These are phyloP conservation scores for Gymnosoma rotundatum DNA, from an alignment of 2,888 invertebrate species.

Conservation along the genomic window DNA sequence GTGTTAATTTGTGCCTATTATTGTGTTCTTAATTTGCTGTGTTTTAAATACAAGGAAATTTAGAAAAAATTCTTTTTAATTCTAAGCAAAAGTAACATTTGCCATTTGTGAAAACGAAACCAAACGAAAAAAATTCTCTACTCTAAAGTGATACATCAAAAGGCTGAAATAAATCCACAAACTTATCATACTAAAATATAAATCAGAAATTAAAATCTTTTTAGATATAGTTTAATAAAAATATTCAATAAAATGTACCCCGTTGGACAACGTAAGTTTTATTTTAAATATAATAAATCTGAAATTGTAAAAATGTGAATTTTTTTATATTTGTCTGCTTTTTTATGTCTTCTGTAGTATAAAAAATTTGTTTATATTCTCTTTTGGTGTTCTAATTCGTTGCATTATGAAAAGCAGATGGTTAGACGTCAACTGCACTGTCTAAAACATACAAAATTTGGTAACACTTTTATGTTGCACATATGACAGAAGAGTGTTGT, in stretches of 20 bases:
- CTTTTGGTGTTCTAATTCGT: constrained; percentile 64
- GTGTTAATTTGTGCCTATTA: constrained; percentile 78
- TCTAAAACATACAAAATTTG: constrained; percentile 34
- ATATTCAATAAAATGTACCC: constrained; percentile 84
- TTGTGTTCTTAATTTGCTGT: constrained; percentile 79
- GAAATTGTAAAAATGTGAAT: not conserved
- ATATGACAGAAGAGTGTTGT: not conserved
- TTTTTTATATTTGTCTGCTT: not conserved
- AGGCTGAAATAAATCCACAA: constrained; percentile 77
- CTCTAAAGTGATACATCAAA: constrained; percentile 79
- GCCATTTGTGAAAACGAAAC: constrained; percentile 77
- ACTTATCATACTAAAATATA: constrained; percentile 73
- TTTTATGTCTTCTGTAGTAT: constrained; percentile 33
- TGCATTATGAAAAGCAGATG: constrained; percentile 40
- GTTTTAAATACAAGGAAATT: constrained; percentile 67
- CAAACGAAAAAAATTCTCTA: constrained; percentile 79
- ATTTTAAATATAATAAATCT: not conserved
- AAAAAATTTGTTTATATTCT: constrained; percentile 40
- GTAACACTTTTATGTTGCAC: constrained; percentile 38
- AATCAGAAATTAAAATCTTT: constrained; percentile 71
- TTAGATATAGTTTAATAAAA: constrained; percentile 51
- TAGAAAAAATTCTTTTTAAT: constrained; percentile 56
- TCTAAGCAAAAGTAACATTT: constrained; percentile 72
- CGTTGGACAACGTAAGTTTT: constrained; percentile 87
- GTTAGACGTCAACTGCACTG: constrained; percentile 32